Percentiles rank a stretch among this genome's conserved stretches.
These are phyloP conservation scores for Thunnus thynnus DNA, from an alignment of 2,113 vertebrate species.

Conservation along the genomic window DNA sequence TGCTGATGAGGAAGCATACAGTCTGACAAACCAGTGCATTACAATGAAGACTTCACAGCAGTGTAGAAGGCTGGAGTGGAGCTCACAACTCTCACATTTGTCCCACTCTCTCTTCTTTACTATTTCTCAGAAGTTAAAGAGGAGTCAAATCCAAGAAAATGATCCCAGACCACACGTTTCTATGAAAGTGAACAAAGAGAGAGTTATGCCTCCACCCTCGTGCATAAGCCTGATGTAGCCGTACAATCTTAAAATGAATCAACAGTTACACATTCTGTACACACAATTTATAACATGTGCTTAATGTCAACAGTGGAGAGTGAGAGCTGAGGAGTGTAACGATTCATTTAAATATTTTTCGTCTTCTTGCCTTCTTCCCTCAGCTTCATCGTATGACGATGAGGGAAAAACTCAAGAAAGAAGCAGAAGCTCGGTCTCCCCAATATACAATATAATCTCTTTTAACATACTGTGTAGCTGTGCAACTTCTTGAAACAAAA, in stretches of 20 bases:
- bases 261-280: slow-evolving; percentile 63
- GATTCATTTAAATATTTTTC: slow-evolving; percentile 19
- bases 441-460: slow-evolving; percentile 55
- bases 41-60: slow-evolving; percentile 85
- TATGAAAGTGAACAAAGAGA: slow-evolving; percentile 25
- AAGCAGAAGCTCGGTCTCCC: slow-evolving; percentile 23
- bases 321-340: slow-evolving; percentile 38
- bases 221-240: slow-evolving; percentile 57
- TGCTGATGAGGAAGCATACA: slow-evolving; percentile 74
- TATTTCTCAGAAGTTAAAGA: neutral
- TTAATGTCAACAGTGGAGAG: slow-evolving; percentile 68
- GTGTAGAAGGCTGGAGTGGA: slow-evolving; percentile 71
- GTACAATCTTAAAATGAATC: slow-evolving; percentile 41
- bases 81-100: slow-evolving; percentile 41
- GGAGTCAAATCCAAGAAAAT: neutral
- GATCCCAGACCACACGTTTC: slow-evolving; percentile 5
- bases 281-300: slow-evolving; percentile 71
- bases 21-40: slow-evolving; percentile 85
- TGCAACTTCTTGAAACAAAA: slow-evolving; percentile 63
- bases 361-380: neutral
- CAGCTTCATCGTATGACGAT: neutral
- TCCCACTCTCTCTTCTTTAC: neutral
- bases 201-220: slow-evolving; percentile 36
- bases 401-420: neutral
- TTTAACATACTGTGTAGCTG: slow-evolving; percentile 46